Percentiles rank a stretch among this genome's conserved stretches.
Conservation (phyloP, 2,888 invertebrate genomes). For the Hirtodrosophila cameraria region DNA sequence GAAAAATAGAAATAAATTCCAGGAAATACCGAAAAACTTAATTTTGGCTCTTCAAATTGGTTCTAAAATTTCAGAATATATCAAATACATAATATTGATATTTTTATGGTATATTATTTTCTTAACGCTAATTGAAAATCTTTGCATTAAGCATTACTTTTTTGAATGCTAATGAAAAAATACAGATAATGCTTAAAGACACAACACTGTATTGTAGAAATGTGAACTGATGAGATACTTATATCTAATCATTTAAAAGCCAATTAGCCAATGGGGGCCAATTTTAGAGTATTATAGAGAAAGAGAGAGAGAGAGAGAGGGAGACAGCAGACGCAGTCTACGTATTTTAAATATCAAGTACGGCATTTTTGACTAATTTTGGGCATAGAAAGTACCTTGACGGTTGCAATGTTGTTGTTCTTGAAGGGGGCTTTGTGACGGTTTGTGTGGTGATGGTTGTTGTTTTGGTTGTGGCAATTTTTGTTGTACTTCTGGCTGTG, state of each 20-base stretch:
- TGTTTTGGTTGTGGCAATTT: constrained; percentile 82
- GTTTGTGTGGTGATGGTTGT: constrained; percentile 75
- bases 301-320: constrained; percentile 1
- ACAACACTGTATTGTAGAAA: constrained; percentile 6
- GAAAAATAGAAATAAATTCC: no score
- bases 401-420: constrained; percentile 41
- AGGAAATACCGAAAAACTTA: no score
- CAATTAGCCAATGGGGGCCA: constrained; percentile 11
- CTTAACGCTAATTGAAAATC: no score
- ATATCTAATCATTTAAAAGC: constrained; percentile 16
- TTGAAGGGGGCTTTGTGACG: constrained; percentile 46
- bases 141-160: no score
- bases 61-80: no score
- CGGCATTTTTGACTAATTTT: constrained; percentile 9
- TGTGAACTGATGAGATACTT: constrained; percentile 10
- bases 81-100: no score
- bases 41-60: no score
- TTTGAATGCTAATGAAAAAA: no score
- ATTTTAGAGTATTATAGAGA: neutral
- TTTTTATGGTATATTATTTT: no score
- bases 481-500: constrained; percentile 63
- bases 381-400: constrained; percentile 52
- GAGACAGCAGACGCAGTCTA: constrained; percentile 13
- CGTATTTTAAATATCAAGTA: constrained; percentile 3
- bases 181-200: no score